These are phyloP conservation scores for Nannospalax galili DNA, from an alignment of 2,113 vertebrate genomes.

Conservation along the genomic window DNA sequence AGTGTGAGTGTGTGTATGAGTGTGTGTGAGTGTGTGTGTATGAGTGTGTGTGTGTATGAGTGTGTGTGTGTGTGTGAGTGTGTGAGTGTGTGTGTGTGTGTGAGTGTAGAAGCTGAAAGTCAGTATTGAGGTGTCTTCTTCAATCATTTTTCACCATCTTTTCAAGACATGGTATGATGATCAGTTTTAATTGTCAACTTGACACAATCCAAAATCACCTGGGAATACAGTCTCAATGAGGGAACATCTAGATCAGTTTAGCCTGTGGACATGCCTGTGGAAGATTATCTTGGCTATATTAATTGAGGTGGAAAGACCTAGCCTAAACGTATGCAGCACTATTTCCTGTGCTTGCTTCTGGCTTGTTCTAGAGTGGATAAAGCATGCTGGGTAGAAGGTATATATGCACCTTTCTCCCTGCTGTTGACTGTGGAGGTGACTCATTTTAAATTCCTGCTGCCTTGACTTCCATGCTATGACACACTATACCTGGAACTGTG, in stretches of 20 bases:
- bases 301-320: not conserved
- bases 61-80: not conserved
- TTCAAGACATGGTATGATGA: not conserved
- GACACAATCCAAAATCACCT: not conserved
- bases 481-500: not conserved
- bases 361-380: too few species aligned
- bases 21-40: not conserved
- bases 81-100: not conserved
- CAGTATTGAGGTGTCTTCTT: not conserved
- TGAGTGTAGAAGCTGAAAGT: not conserved
- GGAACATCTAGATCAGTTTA: not conserved
- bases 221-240: not conserved
- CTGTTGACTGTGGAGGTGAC: not conserved
- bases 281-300: not conserved
- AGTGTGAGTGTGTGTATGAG: not conserved
- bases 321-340: not conserved
- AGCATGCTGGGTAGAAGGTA: too few species aligned
- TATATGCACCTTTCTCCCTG: not conserved
- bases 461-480: not conserved
- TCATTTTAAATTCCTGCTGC: not conserved
- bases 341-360: not conserved
- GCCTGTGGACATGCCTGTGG: not conserved
- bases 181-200: not conserved
- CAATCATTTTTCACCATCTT: not conserved
- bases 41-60: not conserved